phyloP scores from a whole-genome alignment of 2,888 invertebrate species.

The Acronicta alni region DNA sequence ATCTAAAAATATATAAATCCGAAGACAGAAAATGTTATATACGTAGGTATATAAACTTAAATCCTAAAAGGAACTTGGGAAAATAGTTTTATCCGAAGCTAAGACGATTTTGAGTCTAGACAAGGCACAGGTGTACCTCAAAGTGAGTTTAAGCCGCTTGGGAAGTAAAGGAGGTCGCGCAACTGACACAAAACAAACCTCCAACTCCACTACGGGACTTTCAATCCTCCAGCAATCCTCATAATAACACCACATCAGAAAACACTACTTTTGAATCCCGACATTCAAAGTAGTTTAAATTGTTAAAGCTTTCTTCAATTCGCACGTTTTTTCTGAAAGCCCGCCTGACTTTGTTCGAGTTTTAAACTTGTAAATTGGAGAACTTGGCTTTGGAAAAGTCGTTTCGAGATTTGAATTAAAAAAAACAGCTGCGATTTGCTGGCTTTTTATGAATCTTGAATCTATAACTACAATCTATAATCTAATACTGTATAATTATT shows the following conservation, averaged over 20 bases:
- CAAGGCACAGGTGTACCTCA: constrained; percentile 42
- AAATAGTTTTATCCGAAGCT: constrained; percentile 34
- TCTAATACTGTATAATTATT: no score
- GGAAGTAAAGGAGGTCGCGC: constrained; percentile 37
- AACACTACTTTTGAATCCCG: constrained; percentile 21
- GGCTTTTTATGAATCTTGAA: not conserved
- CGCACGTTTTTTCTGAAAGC: constrained; percentile 18
- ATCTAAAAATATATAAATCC: constrained; percentile 1
- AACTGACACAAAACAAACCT: constrained; percentile 36
- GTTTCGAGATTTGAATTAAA: constrained; percentile 29
- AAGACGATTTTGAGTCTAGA: constrained; percentile 29
- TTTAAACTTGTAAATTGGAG: constrained; percentile 46
- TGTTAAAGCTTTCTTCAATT: constrained; percentile 30
- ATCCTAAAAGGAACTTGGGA: constrained; percentile 19
- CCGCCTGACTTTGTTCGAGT: constrained; percentile 27
- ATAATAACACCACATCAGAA: constrained; percentile 13
- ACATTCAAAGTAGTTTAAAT: constrained; percentile 26
- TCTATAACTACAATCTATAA: no score
- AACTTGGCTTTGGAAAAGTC: constrained; percentile 37
- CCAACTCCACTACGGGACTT: constrained; percentile 1
- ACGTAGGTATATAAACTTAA: constrained; percentile 6
- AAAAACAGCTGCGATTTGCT: constrained; percentile 3
- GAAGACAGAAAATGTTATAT: not conserved
- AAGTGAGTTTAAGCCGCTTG: constrained; percentile 42
- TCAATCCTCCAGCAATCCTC: not conserved